Conservation (phyloP, 2,797 vertebrate species). For the Tiaroga cobitis region DNA sequence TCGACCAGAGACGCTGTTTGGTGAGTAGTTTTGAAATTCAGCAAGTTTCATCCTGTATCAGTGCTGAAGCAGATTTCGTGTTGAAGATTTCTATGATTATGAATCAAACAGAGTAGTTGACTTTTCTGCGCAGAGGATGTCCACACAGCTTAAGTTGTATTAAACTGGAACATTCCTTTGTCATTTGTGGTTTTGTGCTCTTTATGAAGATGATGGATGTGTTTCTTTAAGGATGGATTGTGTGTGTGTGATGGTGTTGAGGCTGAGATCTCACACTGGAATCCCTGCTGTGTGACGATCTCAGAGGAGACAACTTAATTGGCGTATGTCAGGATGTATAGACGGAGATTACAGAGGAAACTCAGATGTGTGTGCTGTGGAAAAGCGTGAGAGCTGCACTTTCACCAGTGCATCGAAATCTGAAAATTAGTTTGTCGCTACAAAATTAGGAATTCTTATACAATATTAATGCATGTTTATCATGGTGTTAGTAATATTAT, state of each 20-base stretch:
- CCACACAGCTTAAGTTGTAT: neutral
- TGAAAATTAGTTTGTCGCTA: neutral
- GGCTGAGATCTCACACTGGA: conserved; percentile 49
- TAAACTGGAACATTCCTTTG: neutral
- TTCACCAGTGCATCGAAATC: neutral
- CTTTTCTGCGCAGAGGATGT: neutral
- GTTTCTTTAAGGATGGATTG: conserved; percentile 37
- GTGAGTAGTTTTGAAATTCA: conserved; percentile 42
- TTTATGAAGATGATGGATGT: conserved; percentile 24
- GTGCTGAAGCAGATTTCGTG: neutral
- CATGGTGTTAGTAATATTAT: neutral
- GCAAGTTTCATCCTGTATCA: neutral
- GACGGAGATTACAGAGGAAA: conserved; percentile 51
- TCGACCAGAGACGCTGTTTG: conserved; percentile 36
- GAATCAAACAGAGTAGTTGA: neutral
- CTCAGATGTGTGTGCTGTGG: conserved; percentile 31
- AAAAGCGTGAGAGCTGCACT: conserved; percentile 6
- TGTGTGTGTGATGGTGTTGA: conserved; percentile 22
- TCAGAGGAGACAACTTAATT: conserved; percentile 58
- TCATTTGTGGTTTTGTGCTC: neutral
- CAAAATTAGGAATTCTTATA: neutral
- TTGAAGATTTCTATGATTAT: neutral
- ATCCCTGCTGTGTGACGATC: conserved; percentile 51
- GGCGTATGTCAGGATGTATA: conserved; percentile 51
- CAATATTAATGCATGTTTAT: neutral